Evolutionary conservation across 2,888 invertebrate species (phyloP).

Genomic region (Tetropium fuscum): DNA sequence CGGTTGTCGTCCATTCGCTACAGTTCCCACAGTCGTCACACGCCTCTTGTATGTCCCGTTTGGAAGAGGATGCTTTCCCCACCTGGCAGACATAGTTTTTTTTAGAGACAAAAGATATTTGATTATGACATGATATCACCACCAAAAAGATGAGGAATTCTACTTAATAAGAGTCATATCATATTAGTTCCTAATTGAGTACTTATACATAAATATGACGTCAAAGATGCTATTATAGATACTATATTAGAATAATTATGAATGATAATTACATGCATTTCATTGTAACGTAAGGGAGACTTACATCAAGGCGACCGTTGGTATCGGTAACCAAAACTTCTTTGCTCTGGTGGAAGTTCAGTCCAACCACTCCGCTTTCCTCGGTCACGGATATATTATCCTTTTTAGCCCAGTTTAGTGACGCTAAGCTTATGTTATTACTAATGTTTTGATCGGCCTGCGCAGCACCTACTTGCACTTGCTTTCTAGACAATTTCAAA

Average conservation of each 20-base stretch:
- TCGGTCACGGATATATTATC: slow-evolving; percentile 88
- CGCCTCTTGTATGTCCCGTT: slow-evolving; percentile 68
- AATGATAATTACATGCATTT: too few species aligned
- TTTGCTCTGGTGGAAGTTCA: slow-evolving; percentile 93
- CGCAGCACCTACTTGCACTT: slow-evolving; percentile 70
- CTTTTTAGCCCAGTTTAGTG: slow-evolving; percentile 84
- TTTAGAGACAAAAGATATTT: too few species aligned
- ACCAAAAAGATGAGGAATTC: too few species aligned
- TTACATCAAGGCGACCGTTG: slow-evolving; percentile 76
- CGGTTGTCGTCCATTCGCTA: slow-evolving; percentile 78
- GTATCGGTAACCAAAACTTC: slow-evolving; percentile 85
- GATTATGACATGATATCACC: too few species aligned
- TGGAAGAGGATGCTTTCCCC: slow-evolving; percentile 42
- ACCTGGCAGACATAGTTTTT: too few species aligned
- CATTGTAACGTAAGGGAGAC: too few species aligned
- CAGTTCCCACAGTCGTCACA: slow-evolving; percentile 69
- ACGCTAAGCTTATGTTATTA: slow-evolving; percentile 84
- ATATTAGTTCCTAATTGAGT: too few species aligned
- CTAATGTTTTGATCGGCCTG: slow-evolving; percentile 73
- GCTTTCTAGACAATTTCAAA: slow-evolving; percentile 86
- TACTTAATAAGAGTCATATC: too few species aligned
- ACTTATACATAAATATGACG: too few species aligned
- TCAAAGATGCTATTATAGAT: neutral
- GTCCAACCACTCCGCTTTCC: slow-evolving; percentile 87
- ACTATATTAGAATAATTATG: too few species aligned